Evolutionary conservation across 1,140 invertebrate species (phyloP), one percentile per base, ranked within the genome.

Genomic region (Drosophila lowei): DNA sequence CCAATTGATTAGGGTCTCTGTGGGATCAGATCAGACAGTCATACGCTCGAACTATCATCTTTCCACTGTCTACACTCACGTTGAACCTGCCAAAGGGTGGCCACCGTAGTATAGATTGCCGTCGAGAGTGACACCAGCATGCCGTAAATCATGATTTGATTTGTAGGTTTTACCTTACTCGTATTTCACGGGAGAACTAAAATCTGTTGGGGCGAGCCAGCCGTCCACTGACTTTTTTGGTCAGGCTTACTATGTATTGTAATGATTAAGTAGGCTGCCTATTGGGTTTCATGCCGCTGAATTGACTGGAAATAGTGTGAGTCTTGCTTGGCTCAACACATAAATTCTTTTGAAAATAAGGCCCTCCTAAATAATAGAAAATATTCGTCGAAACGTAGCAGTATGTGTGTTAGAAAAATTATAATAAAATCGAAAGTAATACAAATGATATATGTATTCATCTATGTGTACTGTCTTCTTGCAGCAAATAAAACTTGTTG

Each of bases 1-100:
- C 1, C 88, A 18, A 5, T 55, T 79, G 15, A 86, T 83, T 8
- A 72, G 0, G 6, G 44, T 44, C 50, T 88, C 83, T 88, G 64
- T 18, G 16, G 11, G 16, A 55, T 28, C 8, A 18, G 16, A 55
- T 28, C 8, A 9, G 13, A 13, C 21, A 1, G 16, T 28, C 5
- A 23, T 4, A 23, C 23, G 5, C 16, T 18, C 16, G 5, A 6
- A 18, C 7, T 2, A 1, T 5, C 15, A 11, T 16, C 11, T n/a
- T 16, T 23, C 7, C 3, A 11, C 13, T 5, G 2, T 5, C 2
- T 2, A 6, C 7, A 18, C 78, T 88, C 64, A 88, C 83, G 63
- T 73, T 88, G 65, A 9, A 88, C 38, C 3, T 34, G 23, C 75
- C 75, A 88, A 15, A 81, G 15, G 11, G 57, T 61, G 47, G 48